Evolutionary conservation across 2,888 invertebrate genomes (phyloP), one percentile per base, ranked within the genome.

Genomic region (Drosophila cognata): DNA sequence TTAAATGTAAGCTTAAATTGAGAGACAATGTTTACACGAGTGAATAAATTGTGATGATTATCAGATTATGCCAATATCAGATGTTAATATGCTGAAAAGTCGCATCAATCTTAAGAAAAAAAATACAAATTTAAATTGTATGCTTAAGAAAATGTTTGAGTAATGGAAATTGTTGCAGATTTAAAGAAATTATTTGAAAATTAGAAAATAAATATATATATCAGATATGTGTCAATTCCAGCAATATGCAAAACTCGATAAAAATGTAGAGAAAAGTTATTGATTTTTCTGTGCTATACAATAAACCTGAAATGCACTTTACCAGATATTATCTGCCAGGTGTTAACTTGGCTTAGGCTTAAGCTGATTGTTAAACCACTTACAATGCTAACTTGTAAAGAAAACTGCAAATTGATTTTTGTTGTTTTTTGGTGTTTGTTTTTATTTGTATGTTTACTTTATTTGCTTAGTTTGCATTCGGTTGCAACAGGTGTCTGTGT

Each of bases 401-500:
- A 48, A 46, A 77, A 74, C 48, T 4, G 13, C 25, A 25, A 21
- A 21, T 21, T 21, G 21, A 8, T 28, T 18, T 1, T 25, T 16
- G 4, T 48, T 0, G 18, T 55, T 59, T 51, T 73, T 74, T 71
- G 13, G 67, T 77, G 62, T 79, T 77, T 77, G 25, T 46, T 66
- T 66, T 58, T 63, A 41, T 52, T 51, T 52, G 11, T 51, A 62
- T 79, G 21, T 76, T 75, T 82, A 59, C 68, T 85, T 86, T 77
- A 77, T 88, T 88, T 71, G 80, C 85, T 88, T 76, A 85, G 81
- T 81, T 72, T 84, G 84, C 84, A 76, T 79, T 80, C 68, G 78
- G 65, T 85, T 88, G 85, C 85, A 86, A 86, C 87, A 84, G 85
- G 89, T 86, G 84, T 86, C 84, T 77, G 89, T 88, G 89, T 85